phyloP scores from a whole-genome alignment of 1,140 invertebrate species.

The Drosophila miranda region DNA sequence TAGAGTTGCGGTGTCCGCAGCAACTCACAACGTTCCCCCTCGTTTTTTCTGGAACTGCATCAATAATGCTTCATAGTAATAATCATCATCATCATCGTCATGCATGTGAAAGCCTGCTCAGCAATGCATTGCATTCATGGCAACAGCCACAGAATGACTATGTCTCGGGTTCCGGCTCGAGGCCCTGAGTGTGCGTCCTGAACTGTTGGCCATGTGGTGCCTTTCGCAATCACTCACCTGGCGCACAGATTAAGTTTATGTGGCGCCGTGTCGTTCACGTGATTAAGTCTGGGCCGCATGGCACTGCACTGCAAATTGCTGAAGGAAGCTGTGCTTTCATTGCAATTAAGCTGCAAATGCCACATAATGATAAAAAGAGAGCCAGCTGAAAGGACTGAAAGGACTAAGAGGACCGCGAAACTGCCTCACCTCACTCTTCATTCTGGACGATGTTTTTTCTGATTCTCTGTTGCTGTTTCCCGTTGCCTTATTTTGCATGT shows the following conservation, averaged over 20 bases:
- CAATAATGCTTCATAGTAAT: conserved; percentile 1
- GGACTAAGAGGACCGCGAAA: conserved; percentile 10
- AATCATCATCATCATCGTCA: not conserved
- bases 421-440: no score
- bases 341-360: conserved; percentile 70
- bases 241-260: conserved; percentile 64
- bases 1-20: no score
- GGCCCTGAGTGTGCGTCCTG: conserved; percentile 2
- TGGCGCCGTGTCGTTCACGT: conserved; percentile 67
- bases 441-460: no score
- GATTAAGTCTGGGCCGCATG: conserved; percentile 64
- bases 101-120: not conserved
- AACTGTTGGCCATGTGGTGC: not conserved
- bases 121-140: no score
- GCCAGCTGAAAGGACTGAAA: conserved; percentile 10
- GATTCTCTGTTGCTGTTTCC: conserved; percentile 6
- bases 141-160: no score
- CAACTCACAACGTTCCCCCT: no score
- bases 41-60: not conserved
- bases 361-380: conserved; percentile 70
- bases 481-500: conserved; percentile 52
- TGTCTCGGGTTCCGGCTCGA: no score
- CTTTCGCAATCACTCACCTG: conserved; percentile 59
- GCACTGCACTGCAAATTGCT: conserved; percentile 61
- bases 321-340: conserved; percentile 71